phyloP scores from a whole-genome alignment of 2,113 vertebrate genomes.

The Ceuthmochares aereus region DNA sequence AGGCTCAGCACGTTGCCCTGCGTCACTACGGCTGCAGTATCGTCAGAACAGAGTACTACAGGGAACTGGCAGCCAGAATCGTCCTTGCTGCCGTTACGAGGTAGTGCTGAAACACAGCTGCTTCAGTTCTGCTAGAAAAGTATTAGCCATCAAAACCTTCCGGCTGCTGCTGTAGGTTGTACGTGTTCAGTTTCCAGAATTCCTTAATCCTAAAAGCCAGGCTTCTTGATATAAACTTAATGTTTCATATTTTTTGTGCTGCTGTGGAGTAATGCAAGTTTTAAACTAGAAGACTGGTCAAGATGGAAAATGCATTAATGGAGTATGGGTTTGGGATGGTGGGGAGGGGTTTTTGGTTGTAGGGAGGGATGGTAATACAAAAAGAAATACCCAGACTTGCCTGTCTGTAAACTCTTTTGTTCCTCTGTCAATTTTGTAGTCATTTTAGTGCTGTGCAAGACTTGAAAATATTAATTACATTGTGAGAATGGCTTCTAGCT shows the following conservation, averaged over 20 bases:
- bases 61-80: conserved; percentile 90
- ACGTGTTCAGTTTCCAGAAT: not conserved
- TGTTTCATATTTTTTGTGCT: not conserved
- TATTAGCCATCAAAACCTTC: not conserved
- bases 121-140: not conserved
- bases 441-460: not conserved
- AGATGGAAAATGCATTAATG: not conserved
- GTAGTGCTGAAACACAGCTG: conserved; percentile 65
- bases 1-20: conserved; percentile 89
- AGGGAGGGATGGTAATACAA: no score
- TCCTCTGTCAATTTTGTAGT: not conserved
- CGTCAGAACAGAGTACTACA: conserved; percentile 95
- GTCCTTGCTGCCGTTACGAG: conserved; percentile 88
- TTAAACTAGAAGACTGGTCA: not conserved
- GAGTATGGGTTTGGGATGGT: not conserved
- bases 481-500: not conserved
- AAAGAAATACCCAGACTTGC: not conserved
- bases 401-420: not conserved
- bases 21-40: conserved; percentile 93
- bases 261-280: not conserved
- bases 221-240: not conserved
- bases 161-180: not conserved
- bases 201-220: not conserved
- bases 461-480: not conserved
- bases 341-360: not conserved